These are phyloP conservation scores for Sinopyrophorus schimmeli DNA, from an alignment of 2,888 invertebrate genomes.

Conservation along the genomic window DNA sequence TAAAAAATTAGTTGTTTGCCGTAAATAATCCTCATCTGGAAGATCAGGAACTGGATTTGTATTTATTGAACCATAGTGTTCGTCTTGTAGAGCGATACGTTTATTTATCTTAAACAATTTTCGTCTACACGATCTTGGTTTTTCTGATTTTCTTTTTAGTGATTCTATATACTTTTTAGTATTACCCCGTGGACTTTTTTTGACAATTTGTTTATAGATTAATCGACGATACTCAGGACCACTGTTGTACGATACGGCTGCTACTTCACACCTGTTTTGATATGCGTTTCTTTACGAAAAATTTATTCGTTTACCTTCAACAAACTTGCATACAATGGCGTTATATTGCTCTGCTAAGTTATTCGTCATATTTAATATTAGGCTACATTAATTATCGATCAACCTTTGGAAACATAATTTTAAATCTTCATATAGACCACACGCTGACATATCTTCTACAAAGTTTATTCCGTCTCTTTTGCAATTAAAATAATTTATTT, in stretches of 20 bases:
- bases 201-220: neutral
- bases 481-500: no score
- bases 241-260: conserved; percentile 1
- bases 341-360: conserved; percentile 1
- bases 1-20: neutral
- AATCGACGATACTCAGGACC: neutral
- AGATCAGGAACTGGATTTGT: no score
- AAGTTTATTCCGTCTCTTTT: no score
- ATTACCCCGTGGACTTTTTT: no score
- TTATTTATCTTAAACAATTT: neutral
- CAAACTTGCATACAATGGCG: neutral
- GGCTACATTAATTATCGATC: neutral
- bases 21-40: no score
- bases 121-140: neutral
- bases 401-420: neutral
- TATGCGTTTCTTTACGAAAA: neutral
- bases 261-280: neutral
- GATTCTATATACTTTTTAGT: neutral
- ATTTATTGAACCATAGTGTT: conserved; percentile 4
- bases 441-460: no score
- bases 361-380: conserved; percentile 1
- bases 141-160: no score
- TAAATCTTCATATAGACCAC: neutral
- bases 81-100: neutral
- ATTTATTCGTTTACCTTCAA: neutral